Conservation (phyloP, 1,140 invertebrate genomes). For the Zaprionus ghesquierei region DNA sequence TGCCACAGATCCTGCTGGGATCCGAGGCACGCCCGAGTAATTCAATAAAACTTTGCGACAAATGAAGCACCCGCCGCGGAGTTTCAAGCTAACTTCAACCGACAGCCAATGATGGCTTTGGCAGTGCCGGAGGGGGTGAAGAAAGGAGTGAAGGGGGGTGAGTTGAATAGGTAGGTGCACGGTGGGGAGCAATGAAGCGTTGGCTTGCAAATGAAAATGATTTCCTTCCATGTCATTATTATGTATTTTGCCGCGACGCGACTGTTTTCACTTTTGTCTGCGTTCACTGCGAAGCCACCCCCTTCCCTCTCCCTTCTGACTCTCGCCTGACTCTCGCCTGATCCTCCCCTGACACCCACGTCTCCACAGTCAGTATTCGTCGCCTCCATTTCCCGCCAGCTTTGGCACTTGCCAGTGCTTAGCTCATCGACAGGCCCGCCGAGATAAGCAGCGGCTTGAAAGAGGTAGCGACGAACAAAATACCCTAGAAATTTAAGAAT, state of each 20-base stretch:
- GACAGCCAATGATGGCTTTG: constrained; percentile 28
- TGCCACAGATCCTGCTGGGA: constrained; percentile 25
- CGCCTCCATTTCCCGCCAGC: background rate
- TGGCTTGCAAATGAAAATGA: constrained; percentile 78
- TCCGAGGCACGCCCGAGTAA: constrained; percentile 71
- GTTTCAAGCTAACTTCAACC: constrained; percentile 61
- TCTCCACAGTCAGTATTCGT: background rate
- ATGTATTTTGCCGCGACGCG: constrained; percentile 58
- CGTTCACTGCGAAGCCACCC: background rate
- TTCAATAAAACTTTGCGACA: constrained; percentile 81
- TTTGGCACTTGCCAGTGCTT: constrained; percentile 39
- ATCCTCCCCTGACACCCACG: too few relatives aligned
- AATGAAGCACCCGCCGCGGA: constrained; percentile 63
- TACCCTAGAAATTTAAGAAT: background rate
- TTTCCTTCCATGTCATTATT: constrained; percentile 81
- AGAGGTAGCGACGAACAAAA: background rate
- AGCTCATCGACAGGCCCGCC: constrained; percentile 50
- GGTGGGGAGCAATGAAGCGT: constrained; percentile 36
- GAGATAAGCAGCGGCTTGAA: constrained; percentile 4
- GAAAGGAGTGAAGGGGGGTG: background rate
- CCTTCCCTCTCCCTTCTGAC: background rate
- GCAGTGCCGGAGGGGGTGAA: background rate
- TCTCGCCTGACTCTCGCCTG: too few relatives aligned
- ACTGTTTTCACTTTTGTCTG: constrained; percentile 74
- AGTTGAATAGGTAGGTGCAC: background rate